These are phyloP conservation scores for Crocodylus rhombifer DNA, from an alignment of 2,797 vertebrate species.

Conservation along the genomic window DNA sequence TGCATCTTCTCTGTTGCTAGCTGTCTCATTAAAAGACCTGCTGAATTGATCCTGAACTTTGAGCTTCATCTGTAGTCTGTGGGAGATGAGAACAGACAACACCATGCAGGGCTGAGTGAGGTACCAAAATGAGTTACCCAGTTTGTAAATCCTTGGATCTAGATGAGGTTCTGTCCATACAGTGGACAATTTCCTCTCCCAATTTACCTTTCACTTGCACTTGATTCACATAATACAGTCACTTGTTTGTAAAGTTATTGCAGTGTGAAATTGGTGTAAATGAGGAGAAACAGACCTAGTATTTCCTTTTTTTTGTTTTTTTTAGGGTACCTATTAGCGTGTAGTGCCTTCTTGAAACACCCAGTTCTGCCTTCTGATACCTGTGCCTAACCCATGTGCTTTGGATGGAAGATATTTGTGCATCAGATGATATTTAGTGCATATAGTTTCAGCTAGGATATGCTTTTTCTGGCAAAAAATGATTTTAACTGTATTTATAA, in stretches of 20 bases:
- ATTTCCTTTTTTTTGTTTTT: neutral
- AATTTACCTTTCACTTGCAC: neutral
- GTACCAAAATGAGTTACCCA: neutral
- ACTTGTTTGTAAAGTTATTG: neutral
- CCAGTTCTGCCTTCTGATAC: neutral
- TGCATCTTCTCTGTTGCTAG: neutral
- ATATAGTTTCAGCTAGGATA: neutral
- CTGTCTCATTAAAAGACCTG: conserved; percentile 42
- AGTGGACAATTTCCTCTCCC: neutral
- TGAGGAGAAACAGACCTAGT: neutral
- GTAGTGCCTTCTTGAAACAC: neutral
- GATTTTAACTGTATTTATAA: neutral
- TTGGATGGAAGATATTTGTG: fast-evolving
- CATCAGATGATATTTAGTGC: neutral
- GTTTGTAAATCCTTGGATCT: neutral
- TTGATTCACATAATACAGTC: too few relatives aligned
- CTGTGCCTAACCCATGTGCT: neutral
- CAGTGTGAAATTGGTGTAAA: neutral
- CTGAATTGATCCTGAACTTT: neutral
- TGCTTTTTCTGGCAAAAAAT: neutral
- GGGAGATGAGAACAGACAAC: fast-evolving
- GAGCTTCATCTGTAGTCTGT: neutral
- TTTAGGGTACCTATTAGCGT: neutral
- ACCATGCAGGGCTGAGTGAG: neutral
- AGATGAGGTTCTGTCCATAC: neutral